Percentiles rank a stretch among this genome's conserved stretches.
These are phyloP conservation scores for Kryphioiulus occultus DNA, from an alignment of 2,888 invertebrate species.

Conservation along the genomic window DNA sequence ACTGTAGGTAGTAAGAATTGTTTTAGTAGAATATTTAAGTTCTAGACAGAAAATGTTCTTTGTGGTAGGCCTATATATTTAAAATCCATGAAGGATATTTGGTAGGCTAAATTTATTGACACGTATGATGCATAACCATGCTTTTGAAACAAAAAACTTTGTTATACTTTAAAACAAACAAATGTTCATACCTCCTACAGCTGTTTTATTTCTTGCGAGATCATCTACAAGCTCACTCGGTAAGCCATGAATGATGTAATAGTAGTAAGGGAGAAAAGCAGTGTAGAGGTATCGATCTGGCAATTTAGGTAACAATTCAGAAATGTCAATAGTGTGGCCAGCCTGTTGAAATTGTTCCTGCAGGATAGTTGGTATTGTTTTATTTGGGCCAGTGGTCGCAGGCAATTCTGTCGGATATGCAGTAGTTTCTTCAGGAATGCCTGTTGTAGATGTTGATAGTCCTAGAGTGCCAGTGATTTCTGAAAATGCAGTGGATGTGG, in stretches of 20 bases:
- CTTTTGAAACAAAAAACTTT: not conserved
- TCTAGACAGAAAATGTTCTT: not conserved
- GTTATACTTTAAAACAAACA: not conserved
- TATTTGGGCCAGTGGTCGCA: not conserved
- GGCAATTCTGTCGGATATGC: not conserved
- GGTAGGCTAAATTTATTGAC: no score
- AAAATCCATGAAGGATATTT: no score
- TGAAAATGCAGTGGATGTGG: not conserved
- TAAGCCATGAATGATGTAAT: slow-evolving; percentile 28
- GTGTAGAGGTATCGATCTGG: slow-evolving; percentile 43
- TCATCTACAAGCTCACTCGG: slow-evolving; percentile 35
- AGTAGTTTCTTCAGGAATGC: not conserved
- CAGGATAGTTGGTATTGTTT: slow-evolving; percentile 39
- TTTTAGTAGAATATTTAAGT: no score
- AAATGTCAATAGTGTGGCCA: slow-evolving; percentile 29
- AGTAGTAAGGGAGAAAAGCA: slow-evolving; percentile 46
- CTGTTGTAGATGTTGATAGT: not conserved
- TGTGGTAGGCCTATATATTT: no score
- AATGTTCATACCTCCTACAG: slow-evolving; percentile 31
- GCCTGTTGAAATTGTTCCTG: slow-evolving; percentile 44
- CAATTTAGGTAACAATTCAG: slow-evolving; percentile 25
- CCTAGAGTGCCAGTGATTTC: not conserved
- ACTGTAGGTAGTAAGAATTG: no score
- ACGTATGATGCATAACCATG: no score
- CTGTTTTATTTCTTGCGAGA: slow-evolving; percentile 45